A percentile compares a stretch with the other conserved stretches of the same genome.
phyloP scores from a whole-genome alignment of 2,113 vertebrate species.

The Lepus europaeus region DNA sequence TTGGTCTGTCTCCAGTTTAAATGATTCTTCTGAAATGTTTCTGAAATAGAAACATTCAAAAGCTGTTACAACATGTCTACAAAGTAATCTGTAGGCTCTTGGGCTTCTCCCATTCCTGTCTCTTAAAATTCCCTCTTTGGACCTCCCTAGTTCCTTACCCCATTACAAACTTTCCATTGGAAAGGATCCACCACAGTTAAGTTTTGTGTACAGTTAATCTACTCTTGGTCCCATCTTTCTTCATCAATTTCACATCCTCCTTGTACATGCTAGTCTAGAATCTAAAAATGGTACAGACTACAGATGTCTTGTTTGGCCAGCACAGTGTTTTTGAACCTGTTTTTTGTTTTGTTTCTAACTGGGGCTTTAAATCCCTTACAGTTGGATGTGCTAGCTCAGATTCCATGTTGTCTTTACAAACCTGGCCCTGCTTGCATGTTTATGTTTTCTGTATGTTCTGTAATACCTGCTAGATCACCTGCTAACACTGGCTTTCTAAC shows the following conservation, averaged over 20 bases:
- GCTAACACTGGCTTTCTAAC: conserved; percentile 10
- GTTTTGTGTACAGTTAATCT: background rate
- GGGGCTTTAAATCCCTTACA: conserved; percentile 6
- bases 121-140: background rate
- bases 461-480: background rate
- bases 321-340: background rate
- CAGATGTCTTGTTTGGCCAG: conserved; percentile 25
- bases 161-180: background rate
- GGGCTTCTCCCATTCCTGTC: background rate
- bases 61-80: background rate
- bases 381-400: background rate
- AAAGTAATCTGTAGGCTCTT: background rate
- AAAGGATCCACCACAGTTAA: background rate
- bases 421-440: background rate
- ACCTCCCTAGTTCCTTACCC: background rate
- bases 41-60: conserved; percentile 18
- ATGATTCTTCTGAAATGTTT: background rate
- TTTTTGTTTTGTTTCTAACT: background rate
- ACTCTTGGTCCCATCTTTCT: conserved; percentile 8
- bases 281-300: background rate
- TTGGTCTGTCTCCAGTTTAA: background rate
- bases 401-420: background rate
- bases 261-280: background rate
- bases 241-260: background rate
- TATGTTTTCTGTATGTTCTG: conserved; percentile 4